Evolutionary conservation across 2,888 invertebrate species (phyloP).

Genomic region (Drosophila atroscutellata): DNA sequence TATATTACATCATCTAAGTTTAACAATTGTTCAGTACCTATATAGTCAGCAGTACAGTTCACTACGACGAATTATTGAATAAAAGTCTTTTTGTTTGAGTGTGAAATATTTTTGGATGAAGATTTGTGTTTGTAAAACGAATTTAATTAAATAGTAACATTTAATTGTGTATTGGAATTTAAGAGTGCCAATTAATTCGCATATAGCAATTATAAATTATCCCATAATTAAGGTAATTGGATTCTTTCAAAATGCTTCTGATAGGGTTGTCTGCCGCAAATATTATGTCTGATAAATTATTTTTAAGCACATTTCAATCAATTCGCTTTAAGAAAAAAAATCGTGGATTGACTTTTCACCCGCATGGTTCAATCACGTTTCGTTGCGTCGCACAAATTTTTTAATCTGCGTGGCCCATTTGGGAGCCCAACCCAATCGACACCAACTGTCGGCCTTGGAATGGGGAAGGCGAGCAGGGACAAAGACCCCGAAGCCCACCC

Average conservation of each 20-base stretch:
- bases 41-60: too few species aligned
- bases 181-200: background rate
- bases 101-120: background rate
- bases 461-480: background rate
- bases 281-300: background rate
- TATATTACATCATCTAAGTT: background rate
- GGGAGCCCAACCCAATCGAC: slow-evolving; percentile 31
- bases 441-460: background rate
- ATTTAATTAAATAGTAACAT: background rate
- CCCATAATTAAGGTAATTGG: background rate
- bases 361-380: background rate
- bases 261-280: background rate
- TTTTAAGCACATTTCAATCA: background rate
- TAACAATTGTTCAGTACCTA: background rate
- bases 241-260: background rate
- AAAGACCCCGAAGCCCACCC: background rate
- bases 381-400: slow-evolving; percentile 5
- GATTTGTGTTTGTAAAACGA: background rate
- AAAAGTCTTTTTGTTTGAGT: background rate
- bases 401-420: slow-evolving; percentile 24
- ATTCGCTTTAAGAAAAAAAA: background rate
- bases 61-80: too few species aligned
- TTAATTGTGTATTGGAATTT: background rate
- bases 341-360: background rate
- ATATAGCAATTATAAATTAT: background rate